Evolutionary conservation across 2,888 invertebrate genomes (phyloP).

Genomic region (Schizotus pectinicornis): DNA sequence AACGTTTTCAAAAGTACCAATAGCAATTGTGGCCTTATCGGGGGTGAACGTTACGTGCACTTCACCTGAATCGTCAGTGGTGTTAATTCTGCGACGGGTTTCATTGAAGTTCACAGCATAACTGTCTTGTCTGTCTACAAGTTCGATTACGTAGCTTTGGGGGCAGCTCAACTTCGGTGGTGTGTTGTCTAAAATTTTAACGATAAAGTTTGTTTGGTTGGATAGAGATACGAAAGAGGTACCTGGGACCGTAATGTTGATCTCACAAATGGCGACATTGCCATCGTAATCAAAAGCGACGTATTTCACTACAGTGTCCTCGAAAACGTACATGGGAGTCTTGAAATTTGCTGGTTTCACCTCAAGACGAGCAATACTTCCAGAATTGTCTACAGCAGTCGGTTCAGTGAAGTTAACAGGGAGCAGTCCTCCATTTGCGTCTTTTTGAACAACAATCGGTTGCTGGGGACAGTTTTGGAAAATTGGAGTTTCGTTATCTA

Average conservation of each 20-base stretch:
- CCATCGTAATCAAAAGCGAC: constrained; percentile 97
- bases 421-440: constrained; percentile 85
- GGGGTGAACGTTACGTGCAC: constrained; percentile 83
- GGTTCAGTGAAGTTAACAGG: constrained; percentile 94
- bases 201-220: not conserved
- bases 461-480: constrained; percentile 97
- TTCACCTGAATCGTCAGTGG: constrained; percentile 87
- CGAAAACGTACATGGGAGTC: constrained; percentile 86
- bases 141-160: constrained; percentile 91
- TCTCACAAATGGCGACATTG: constrained; percentile 96
- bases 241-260: constrained; percentile 90
- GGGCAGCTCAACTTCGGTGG: constrained; percentile 91
- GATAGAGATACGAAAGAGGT: constrained; percentile 23
- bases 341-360: constrained; percentile 91
- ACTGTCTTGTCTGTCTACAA: constrained; percentile 88
- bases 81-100: constrained; percentile 81
- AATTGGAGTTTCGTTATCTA: constrained; percentile 93
- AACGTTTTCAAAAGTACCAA: constrained; percentile 89
- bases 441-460: constrained; percentile 87
- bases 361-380: constrained; percentile 90
- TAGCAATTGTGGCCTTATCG: constrained; percentile 82
- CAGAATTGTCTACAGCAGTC: constrained; percentile 93
- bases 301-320: constrained; percentile 92
- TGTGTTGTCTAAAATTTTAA: constrained; percentile 71
- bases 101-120: constrained; percentile 92